Conservation (phyloP, 2,113 vertebrate species). For the Colius striatus region DNA sequence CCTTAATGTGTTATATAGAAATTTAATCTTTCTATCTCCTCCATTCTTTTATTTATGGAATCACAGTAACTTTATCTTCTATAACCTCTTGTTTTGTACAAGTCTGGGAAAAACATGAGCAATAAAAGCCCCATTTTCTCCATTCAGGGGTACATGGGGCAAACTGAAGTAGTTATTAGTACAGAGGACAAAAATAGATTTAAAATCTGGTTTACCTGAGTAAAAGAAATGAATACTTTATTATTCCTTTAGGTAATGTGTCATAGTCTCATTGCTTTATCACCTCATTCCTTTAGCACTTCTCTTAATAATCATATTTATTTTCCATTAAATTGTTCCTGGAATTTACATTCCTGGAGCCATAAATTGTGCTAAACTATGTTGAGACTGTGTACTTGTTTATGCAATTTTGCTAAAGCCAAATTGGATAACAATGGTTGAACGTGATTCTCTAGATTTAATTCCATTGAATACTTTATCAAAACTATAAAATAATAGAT, state of each 20-base stretch:
- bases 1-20: neutral
- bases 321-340: conserved; percentile 22
- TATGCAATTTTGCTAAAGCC: conserved; percentile 4
- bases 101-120: neutral
- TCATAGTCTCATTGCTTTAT: neutral
- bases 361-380: conserved; percentile 40
- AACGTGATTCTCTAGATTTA: conserved; percentile 30
- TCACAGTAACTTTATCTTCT: conserved; percentile 10
- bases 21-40: neutral
- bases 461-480: conserved; percentile 28
- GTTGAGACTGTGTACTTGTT: conserved; percentile 19
- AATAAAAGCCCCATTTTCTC: neutral
- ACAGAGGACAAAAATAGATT: neutral
- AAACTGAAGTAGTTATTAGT: neutral
- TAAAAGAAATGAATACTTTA: neutral
- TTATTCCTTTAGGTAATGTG: conserved; percentile 12
- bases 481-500: conserved; percentile 35
- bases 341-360: conserved; percentile 27
- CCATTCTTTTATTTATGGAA: neutral
- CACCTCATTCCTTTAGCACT: conserved; percentile 20
- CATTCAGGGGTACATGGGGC: neutral
- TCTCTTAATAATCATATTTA: conserved; percentile 38
- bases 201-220: neutral
- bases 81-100: neutral
- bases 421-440: conserved; percentile 39